A percentile compares a stretch with the other conserved stretches of the same genome.
These are phyloP conservation scores for Nannospalax galili DNA, from an alignment of 2,113 vertebrate species.

Conservation along the genomic window DNA sequence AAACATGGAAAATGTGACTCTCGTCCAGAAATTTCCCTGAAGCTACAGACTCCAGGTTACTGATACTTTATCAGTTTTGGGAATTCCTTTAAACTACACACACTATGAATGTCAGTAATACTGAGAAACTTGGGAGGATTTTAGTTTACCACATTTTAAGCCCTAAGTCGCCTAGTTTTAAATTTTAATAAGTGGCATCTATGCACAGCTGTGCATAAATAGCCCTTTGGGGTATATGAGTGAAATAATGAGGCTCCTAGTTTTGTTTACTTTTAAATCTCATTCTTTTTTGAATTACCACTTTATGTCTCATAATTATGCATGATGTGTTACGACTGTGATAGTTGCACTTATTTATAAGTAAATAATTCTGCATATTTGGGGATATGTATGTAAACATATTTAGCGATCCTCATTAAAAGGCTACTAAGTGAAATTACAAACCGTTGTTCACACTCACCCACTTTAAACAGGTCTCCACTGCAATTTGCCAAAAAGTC, in stretches of 20 bases:
- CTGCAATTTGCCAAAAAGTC: neutral
- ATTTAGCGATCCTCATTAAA: neutral
- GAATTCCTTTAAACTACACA: neutral
- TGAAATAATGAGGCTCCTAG: neutral
- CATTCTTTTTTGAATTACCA: slow-evolving; percentile 34
- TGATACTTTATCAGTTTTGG: neutral
- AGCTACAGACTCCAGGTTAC: neutral
- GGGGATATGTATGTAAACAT: neutral
- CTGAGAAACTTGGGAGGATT: neutral
- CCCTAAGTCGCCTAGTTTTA: neutral
- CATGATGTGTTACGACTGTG: neutral
- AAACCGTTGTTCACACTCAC: neutral
- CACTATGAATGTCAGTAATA: neutral
- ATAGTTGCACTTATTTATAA: neutral
- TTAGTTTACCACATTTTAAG: slow-evolving; percentile 31
- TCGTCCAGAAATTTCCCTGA: neutral
- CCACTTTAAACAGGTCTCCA: neutral
- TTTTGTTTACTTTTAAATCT: slow-evolving; percentile 34
- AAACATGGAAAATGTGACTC: neutral
- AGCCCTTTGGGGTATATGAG: neutral
- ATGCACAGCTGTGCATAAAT: neutral
- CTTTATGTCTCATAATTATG: slow-evolving; percentile 21
- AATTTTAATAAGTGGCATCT: neutral
- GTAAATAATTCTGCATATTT: neutral
- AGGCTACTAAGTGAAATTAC: neutral